Conservation (phyloP, 2,797 vertebrate genomes). For the Lepidocolaptes lacrymiger region DNA sequence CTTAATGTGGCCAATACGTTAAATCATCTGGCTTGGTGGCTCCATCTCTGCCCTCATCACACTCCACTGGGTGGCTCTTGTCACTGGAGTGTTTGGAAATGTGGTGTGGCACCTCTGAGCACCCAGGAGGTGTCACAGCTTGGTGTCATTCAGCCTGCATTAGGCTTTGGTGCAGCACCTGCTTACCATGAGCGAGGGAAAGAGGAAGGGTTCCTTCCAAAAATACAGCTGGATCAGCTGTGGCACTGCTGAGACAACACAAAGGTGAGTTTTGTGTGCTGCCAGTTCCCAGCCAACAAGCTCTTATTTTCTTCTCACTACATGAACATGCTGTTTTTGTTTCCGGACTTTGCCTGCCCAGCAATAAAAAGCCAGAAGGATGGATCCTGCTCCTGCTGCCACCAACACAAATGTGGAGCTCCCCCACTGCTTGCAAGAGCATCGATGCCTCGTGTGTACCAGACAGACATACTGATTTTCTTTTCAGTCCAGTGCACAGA, state of each 20-base stretch:
- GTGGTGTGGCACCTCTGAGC: neutral
- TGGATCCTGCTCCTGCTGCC: neutral
- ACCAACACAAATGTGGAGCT: neutral
- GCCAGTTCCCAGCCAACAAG: neutral
- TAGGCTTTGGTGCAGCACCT: rapidly evolving
- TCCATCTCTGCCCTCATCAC: neutral
- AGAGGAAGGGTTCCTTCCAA: neutral
- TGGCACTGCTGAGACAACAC: neutral
- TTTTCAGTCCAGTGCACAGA: neutral
- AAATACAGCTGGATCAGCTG: neutral
- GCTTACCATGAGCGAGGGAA: neutral
- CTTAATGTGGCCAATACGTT: neutral
- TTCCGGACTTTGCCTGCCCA: neutral
- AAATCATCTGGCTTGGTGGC: neutral
- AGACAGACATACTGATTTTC: neutral
- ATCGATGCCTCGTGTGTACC: rapidly evolving
- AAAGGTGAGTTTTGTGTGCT: neutral
- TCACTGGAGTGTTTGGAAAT: neutral
- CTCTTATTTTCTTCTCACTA: neutral
- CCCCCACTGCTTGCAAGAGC: neutral
- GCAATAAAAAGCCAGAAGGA: neutral
- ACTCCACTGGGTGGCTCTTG: neutral
- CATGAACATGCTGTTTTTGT: rapidly evolving
- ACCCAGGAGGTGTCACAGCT: neutral
- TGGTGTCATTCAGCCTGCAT: neutral